Conservation (phyloP, 2,113 vertebrate species). For the Colius striatus region DNA sequence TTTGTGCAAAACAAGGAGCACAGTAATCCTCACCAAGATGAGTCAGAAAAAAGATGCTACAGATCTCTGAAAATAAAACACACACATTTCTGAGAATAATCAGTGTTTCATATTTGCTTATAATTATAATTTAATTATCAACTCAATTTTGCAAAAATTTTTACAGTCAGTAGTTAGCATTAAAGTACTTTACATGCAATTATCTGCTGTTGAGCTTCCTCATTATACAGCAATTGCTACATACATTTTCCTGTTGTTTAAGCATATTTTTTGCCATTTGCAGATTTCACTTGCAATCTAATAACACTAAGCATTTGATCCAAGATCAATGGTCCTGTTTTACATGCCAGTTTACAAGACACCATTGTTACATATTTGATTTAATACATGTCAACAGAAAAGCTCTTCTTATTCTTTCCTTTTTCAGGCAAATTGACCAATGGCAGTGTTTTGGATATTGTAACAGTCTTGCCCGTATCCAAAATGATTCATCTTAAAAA, state of each 20-base stretch:
- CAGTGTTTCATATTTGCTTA: slow-evolving; percentile 54
- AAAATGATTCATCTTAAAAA: not conserved
- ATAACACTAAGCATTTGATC: slow-evolving; percentile 31
- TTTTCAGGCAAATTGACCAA: not conserved
- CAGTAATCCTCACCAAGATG: not conserved
- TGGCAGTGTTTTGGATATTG: not conserved
- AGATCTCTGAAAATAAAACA: slow-evolving; percentile 1
- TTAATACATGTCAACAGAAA: not conserved
- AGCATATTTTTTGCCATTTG: slow-evolving; percentile 54
- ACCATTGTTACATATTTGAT: not conserved
- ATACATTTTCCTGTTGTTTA: slow-evolving; percentile 62
- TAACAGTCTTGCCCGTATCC: not conserved
- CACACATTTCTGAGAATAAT: slow-evolving; percentile 42
- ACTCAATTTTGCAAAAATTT: slow-evolving; percentile 49
- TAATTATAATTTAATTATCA: slow-evolving; percentile 76
- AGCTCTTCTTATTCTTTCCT: not conserved
- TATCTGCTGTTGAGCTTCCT: slow-evolving; percentile 66
- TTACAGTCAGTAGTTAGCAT: slow-evolving; percentile 68
- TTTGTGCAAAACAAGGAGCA: slow-evolving; percentile 42
- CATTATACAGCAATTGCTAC: slow-evolving; percentile 43
- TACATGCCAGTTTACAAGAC: not conserved
- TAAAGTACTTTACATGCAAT: slow-evolving; percentile 67
- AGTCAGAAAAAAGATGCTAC: not conserved
- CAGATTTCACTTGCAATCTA: slow-evolving; percentile 37
- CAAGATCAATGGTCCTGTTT: not conserved